Base-by-base conservation (phyloP, 2,888 invertebrate species). In the Liposcelis brunnea region DNA sequence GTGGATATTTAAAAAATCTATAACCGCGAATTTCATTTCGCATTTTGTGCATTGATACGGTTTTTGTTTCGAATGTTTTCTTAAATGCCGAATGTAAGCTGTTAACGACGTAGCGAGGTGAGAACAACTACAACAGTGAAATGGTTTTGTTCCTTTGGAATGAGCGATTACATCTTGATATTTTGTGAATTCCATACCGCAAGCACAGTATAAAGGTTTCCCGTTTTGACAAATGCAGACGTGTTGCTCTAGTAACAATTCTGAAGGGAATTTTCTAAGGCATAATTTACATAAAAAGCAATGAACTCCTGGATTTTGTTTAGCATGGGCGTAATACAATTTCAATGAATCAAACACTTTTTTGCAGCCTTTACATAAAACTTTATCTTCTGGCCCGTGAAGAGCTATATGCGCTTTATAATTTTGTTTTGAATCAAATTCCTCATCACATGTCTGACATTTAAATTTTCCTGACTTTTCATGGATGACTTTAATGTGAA, bases 21-120 rank as follows among this genome's bases (percentile, higher is more conserved):
- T 16, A 14, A 16, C 14, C 4, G 14, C 14, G 16, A 40, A 40
- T 6, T 21, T n/a, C 12, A n/a, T n/a, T 6, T 14, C 21, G 19
- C 40, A 40, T 19, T 18, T 18, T 5, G 15, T 18, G 19, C 40
- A 40, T 11, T 14, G 12, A 11, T 18, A 40, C 11, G 40, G 40
- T 40, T 19, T 40, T 21, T 40, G 40, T 19, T 35, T 35, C 5
- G 40, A 14, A 40, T 40, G 40, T 18, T 40, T 40, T 19, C 19
- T 7, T 19, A 40, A 14, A 19, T 40, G 40, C 7, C 40, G 15
- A 19, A 40, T 14, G 40, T 18, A 19, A 18, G 18, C 12, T 40
- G 40, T 14, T 19, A 40, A 19, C 4, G 15, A 35, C 5, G 35
- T 16, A 6, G 35, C 14, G 6, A 16, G 14, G 35, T 35, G 35